phyloP scores from a whole-genome alignment of 2,888 invertebrate species.

The Elysia crispata region DNA sequence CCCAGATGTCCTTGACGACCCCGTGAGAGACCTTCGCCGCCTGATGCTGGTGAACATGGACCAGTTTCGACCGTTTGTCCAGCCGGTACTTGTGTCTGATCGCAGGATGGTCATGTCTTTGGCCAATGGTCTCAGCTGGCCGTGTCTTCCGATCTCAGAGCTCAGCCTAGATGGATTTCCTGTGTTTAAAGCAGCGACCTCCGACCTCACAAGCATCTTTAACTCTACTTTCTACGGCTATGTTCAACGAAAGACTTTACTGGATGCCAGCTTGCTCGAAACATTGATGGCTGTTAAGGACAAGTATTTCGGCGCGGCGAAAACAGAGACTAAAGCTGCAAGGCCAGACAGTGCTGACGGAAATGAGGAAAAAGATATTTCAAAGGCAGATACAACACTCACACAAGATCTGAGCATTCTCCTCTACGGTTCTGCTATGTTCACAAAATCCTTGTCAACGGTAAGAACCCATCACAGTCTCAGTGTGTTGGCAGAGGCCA shows the following conservation, averaged over 20 bases:
- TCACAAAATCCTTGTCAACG: no score
- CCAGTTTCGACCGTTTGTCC: constrained; percentile 33
- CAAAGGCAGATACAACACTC: no score
- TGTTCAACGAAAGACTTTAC: constrained; percentile 20
- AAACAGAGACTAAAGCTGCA: background rate
- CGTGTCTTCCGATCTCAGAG: constrained; percentile 28
- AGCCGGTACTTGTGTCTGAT: constrained; percentile 36
- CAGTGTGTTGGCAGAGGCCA: no score
- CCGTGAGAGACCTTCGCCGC: background rate
- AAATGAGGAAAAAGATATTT: no score
- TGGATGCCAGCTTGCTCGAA: constrained; percentile 36
- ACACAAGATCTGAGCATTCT: no score
- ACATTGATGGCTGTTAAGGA: constrained; percentile 33
- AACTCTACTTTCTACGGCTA: constrained; percentile 45
- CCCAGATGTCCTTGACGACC: constrained; percentile 30
- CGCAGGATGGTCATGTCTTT: constrained; percentile 17
- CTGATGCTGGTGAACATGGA: constrained; percentile 23
- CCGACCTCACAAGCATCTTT: background rate
- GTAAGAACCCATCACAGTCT: no score
- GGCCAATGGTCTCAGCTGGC: constrained; percentile 36
- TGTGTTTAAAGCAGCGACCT: constrained; percentile 26
- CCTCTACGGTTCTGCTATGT: no score
- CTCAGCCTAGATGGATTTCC: constrained; percentile 20
- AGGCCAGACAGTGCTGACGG: background rate
- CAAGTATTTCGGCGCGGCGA: background rate